Base-by-base conservation (phyloP, 2,888 invertebrate species). In the Apodemia hepburni region DNA sequence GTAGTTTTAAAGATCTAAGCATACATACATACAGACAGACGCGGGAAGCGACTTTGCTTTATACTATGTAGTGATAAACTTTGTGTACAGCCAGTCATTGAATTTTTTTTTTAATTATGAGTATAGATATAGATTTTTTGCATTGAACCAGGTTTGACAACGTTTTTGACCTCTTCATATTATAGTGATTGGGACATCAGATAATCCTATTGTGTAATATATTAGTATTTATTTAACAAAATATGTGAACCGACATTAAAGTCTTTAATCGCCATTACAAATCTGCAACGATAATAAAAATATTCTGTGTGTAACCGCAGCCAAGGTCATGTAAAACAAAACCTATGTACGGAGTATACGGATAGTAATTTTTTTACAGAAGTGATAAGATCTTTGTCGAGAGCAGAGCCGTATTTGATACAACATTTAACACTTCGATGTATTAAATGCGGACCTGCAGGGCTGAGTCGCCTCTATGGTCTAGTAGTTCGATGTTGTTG, bases 161-260 rank as follows among this genome's bases (percentile, higher is more conserved):
- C 1, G 27, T 12, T 51, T 42, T 42, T 27, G 38, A 60, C 59
- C 59, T 60, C 29, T 33, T 51, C 17, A 35, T 61, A 33, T 49
- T 7, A 22, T 35, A 17, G 33, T 33, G 51, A 61, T 60, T 45
- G 29, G 18, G 15, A 35, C 3, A 9, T 8, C 47, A 27, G 45
- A 54, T 54, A 54, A 54, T 27, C 54, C 54, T 54, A 54, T 54
- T 54, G 54, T 54, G 54, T 45, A 29, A 58, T 33, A 54, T 27
- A 27, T 54, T 54, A n/a, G 33, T 64, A 63, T 64, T 65, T 59
- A 65, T 70, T 68, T 67, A 65, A 69, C 70, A 75, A 81, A 86
- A 81, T 77, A 87, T 80, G 77, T 89, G 88, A 89, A 87, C 88
- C 86, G 78, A 78, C 76, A 73, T 79, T 75, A 64, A 82, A 84